A percentile compares a stretch with the other conserved stretches of the same genome.
These are phyloP conservation scores for Mandrillus leucophaeus DNA, from an alignment of 2,113 vertebrate species.

Conservation along the genomic window DNA sequence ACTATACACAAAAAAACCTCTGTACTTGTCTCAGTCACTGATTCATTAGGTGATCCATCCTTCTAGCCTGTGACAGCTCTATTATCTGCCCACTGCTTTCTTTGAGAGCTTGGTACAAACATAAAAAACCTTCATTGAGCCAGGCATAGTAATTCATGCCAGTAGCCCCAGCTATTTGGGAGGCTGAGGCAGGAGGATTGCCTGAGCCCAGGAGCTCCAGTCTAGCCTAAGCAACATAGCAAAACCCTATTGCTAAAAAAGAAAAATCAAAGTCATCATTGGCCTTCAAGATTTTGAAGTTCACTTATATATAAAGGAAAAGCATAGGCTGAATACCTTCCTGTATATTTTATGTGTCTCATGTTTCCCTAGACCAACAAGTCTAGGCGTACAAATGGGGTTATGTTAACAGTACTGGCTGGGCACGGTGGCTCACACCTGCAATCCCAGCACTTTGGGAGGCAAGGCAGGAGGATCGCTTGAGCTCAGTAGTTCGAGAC, in stretches of 20 bases:
- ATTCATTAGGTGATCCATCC: not conserved
- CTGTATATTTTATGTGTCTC: not conserved
- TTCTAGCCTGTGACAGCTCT: not conserved
- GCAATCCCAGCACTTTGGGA: too few relatives aligned
- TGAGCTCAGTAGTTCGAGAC: too few relatives aligned
- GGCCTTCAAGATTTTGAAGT: not conserved
- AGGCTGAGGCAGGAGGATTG: not conserved
- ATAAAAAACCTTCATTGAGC: not conserved
- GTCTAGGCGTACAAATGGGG: not conserved
- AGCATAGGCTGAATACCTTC: not conserved
- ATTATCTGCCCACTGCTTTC: not conserved
- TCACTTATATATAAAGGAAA: not conserved
- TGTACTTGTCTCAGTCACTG: not conserved
- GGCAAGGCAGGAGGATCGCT: too few relatives aligned
- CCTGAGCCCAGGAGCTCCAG: not conserved
- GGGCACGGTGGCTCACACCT: too few relatives aligned
- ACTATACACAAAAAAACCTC: not conserved
- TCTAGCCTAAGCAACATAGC: not conserved
- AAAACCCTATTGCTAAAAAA: not conserved
- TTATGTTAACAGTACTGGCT: not conserved
- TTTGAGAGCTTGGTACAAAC: not conserved
- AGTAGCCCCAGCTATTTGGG: not conserved
- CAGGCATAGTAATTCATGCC: not conserved
- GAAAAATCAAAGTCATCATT: not conserved
- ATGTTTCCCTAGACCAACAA: not conserved